Conservation (phyloP, 2,113 vertebrate species). For the Machaerirhynchus nigripectus region DNA sequence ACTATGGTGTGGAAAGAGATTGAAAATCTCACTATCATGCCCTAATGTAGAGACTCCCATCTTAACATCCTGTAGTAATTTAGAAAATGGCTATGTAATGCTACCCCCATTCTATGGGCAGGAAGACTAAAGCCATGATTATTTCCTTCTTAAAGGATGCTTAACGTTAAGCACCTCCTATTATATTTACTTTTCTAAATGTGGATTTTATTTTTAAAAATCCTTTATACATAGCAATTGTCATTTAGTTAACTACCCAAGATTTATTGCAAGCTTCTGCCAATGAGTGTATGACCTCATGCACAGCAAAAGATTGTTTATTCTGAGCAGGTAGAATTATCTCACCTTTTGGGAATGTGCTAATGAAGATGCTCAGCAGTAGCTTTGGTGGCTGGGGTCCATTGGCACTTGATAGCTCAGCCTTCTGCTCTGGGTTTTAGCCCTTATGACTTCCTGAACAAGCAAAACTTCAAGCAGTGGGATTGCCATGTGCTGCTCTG, state of each 20-base stretch:
- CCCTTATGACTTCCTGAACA: neutral
- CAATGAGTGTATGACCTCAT: neutral
- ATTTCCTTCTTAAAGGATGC: conserved; percentile 6
- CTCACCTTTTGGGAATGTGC: neutral
- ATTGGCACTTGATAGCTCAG: neutral
- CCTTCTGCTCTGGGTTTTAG: neutral
- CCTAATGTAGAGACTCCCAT: neutral
- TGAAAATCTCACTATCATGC: neutral
- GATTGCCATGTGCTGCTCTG: neutral
- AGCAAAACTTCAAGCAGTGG: neutral
- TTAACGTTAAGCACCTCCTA: neutral
- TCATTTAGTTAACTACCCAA: neutral
- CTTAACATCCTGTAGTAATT: conserved; percentile 35
- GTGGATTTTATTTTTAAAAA: neutral
- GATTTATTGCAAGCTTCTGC: neutral
- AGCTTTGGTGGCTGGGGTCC: neutral
- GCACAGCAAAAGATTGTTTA: neutral
- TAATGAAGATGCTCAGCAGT: neutral
- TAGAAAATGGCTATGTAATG: conserved; percentile 4
- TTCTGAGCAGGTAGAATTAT: neutral
- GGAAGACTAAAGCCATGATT: neutral
- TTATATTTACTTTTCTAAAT: neutral
- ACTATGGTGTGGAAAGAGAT: neutral
- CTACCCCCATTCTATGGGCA: neutral
- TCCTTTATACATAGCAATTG: neutral